Base-by-base conservation (phyloP, 2,797 vertebrate genomes). In the Acomys russatus region DNA sequence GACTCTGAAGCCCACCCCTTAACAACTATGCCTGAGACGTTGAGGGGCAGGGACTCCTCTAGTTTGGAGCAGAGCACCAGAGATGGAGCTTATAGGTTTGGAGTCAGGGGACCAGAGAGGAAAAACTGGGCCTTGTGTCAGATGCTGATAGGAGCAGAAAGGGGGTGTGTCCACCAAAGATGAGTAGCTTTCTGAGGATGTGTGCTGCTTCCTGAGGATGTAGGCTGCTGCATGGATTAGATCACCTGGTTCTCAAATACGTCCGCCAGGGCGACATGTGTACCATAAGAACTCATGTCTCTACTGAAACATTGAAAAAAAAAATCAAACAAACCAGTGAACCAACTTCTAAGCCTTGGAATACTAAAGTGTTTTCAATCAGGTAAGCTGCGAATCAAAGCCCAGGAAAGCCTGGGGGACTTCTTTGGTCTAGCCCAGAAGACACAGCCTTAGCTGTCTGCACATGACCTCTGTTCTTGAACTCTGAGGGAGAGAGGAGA, bases 371-470 rank as follows among this genome's bases (percentile, higher is more conserved):
- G 1, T 35, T 51, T 59, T n/a, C 25, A 22, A 25, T 59, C 10
- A 74, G 23, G 35, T 6, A 7, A 35, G 30, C 4, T 25, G 14
- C 28, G 68, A 87, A 17, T 23, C 12, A 22, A 20, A 56, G 1
- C 44, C 23, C 0, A 6, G 8, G 22, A n/a, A 7, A 49, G 28
- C 28, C 33, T 4, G 17, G 25, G 33, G 9, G 0, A 17, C 10
- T 30, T 30, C 78, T 56, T 23, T 25, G 11, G 9, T 59, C 35
- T 56, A 20, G 15, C 17, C 18, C 25, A 18, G 30, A 44, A 51
- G 20, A 30, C 17, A 14, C 4, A 28, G 38, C 79, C 9, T 68
- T 4, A 4, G 78, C 1, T 51, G 12, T 14, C 22, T 51, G 38
- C 3, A 6, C 17, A 3, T 2, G 80, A 23, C 23, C 33, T 51